A percentile compares a stretch with the other conserved stretches of the same genome.
Evolutionary conservation across 2,888 invertebrate genomes (phyloP).

Genomic region (Nephrotoma appendiculata): DNA sequence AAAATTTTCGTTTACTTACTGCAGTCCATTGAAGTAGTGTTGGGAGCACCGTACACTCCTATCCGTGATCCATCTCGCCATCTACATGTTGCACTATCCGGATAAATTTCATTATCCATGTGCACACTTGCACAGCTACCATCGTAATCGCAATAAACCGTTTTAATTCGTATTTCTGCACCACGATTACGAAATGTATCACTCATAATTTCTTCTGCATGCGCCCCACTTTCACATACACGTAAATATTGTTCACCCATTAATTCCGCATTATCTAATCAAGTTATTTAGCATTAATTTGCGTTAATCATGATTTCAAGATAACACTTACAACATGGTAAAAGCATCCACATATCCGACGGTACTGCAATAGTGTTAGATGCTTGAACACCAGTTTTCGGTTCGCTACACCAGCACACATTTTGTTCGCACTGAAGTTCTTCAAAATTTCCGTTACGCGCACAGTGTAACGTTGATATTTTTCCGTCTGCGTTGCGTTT

Average conservation of each 20-base stretch:
- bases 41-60: slow-evolving; percentile 35
- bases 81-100: slow-evolving; percentile 41
- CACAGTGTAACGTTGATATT: slow-evolving; percentile 45
- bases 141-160: slow-evolving; percentile 45
- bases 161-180: slow-evolving; percentile 36
- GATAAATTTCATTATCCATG: slow-evolving; percentile 33
- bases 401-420: slow-evolving; percentile 53
- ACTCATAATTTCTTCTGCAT: slow-evolving; percentile 36
- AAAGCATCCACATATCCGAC: slow-evolving; percentile 38
- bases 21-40: slow-evolving; percentile 32
- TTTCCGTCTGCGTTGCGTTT: slow-evolving; percentile 34
- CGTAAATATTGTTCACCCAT: slow-evolving; percentile 45
- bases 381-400: slow-evolving; percentile 41
- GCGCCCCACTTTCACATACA: slow-evolving; percentile 50
- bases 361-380: slow-evolving; percentile 37
- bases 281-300: not conserved
- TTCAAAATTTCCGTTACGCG: slow-evolving; percentile 49
- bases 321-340: slow-evolving; percentile 48
- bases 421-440: slow-evolving; percentile 50
- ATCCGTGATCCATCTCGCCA: slow-evolving; percentile 43
- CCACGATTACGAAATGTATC: slow-evolving; percentile 44
- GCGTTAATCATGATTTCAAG: not conserved
- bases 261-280: slow-evolving; percentile 13
- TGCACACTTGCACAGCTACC: slow-evolving; percentile 46
- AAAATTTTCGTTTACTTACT: slow-evolving; percentile 35